Evolutionary conservation across 2,113 vertebrate species (phyloP), one percentile per base, ranked within the genome.

Genomic region (Ochotona princeps): DNA sequence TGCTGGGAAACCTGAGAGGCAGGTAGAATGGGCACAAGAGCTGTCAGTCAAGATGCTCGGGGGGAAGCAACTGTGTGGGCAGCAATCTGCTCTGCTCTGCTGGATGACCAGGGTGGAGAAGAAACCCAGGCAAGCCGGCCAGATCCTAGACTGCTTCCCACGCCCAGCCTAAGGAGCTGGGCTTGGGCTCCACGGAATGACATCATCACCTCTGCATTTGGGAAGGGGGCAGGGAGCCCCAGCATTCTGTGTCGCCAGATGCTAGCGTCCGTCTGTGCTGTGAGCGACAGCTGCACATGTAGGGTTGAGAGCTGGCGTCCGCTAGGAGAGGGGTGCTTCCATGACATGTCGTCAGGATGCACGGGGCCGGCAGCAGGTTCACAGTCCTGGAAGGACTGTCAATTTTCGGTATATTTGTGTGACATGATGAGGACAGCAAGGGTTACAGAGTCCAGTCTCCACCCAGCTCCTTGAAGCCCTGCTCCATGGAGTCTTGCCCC

Each of bases 221-320:
- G 88, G 85, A 79, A 78, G 78, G 75, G 38, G 54, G 85, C 63
- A 14, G 3, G 38, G 90, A 79, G 73, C 61, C 61, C 89, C 89
- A 30, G 78, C 21, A 51, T 78, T 32, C 85, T 1, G 14, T 9
- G 12, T 60, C 72, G 84, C 94, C 93, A 96, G 92, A 94, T 93
- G 95, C 25, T 30, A 83, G 81, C 83, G 26, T 83, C 51, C 83
- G 74, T 86, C 83, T 72, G 51, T 9, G 69, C 72, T 1, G 21
- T 73, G 92, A 94, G 86, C 79, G 92, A 89, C 54, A 1, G 74
- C 86, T 92, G 89, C 91, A 51, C 5, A 20, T 89, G 94, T 60
- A 23, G 30, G 81, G 76, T 12, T 0, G 23, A 1, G 18, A 28
- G 65, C 93, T 87, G 73, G 92, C 83, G 74, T 89, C 73, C 74